Evolutionary conservation across 2,113 vertebrate genomes (phyloP).

Genomic region (Lagenorhynchus albirostris): DNA sequence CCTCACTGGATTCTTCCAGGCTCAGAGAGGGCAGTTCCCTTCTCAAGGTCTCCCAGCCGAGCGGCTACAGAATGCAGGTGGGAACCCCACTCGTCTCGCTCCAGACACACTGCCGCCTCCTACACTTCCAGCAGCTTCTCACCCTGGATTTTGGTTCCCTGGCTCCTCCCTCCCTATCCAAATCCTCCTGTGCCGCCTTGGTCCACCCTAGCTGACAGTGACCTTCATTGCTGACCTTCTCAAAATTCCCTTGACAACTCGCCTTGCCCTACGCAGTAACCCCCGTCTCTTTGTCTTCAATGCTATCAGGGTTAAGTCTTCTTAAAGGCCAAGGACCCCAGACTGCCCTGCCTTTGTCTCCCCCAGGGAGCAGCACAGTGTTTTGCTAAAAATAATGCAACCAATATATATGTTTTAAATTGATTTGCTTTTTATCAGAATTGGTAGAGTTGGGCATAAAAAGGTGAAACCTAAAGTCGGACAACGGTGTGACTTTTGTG

Average conservation of each 20-base stretch:
- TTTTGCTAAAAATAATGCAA: not conserved
- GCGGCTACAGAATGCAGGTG: not conserved
- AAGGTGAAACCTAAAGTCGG: not conserved
- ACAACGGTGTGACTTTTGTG: not conserved
- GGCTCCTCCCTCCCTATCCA: not conserved
- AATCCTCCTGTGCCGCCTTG: not conserved
- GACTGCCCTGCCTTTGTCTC: not conserved
- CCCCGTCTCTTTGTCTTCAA: not conserved
- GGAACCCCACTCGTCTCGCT: not conserved
- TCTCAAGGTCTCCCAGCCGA: not conserved
- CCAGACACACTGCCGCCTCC: not conserved
- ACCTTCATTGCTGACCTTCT: not conserved
- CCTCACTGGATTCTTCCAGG: not conserved
- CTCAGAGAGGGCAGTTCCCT: not conserved
- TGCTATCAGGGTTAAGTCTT: not conserved
- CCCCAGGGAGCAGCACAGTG: not conserved
- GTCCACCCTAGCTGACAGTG: not conserved
- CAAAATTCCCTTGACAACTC: not conserved
- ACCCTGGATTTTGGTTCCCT: not conserved
- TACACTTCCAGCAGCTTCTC: not conserved
- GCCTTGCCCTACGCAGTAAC: accelerated
- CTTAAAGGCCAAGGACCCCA: not conserved
- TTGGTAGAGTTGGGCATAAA: not conserved
- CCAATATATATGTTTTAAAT: not conserved
- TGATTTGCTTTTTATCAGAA: not conserved